A percentile compares a stretch with the other conserved stretches of the same genome.
phyloP scores from a whole-genome alignment of 2,888 invertebrate genomes.

The Drosophila nr. perissopoda region DNA sequence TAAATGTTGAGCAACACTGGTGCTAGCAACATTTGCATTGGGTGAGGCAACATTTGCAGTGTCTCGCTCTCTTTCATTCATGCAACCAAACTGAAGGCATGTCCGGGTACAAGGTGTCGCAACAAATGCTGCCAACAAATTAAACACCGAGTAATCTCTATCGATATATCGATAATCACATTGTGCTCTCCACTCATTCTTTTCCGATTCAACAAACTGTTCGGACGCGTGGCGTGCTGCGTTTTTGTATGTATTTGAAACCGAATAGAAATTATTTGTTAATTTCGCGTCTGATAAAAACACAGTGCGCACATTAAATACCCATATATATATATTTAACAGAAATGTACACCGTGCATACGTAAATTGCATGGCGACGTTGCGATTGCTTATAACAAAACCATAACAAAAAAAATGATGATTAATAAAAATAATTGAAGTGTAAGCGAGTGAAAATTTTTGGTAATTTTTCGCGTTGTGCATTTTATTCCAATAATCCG shows the following conservation, averaged over 20 bases:
- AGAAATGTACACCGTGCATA: slow-evolving; percentile 10
- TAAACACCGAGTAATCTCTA: slow-evolving; percentile 17
- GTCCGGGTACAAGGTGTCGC: slow-evolving; percentile 6
- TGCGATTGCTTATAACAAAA: slow-evolving; percentile 40
- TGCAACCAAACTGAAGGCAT: neutral
- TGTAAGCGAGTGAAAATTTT: slow-evolving; percentile 31
- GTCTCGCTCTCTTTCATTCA: slow-evolving; percentile 7
- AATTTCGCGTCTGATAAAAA: slow-evolving; percentile 26
- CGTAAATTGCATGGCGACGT: slow-evolving; percentile 12
- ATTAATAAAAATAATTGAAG: slow-evolving; percentile 34
- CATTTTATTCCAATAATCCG: slow-evolving; percentile 35
- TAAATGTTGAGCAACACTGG: slow-evolving; percentile 22
- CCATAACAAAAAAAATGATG: slow-evolving; percentile 1
- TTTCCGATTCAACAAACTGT: slow-evolving; percentile 58
- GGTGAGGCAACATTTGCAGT: slow-evolving; percentile 13
- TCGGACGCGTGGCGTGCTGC: slow-evolving; percentile 63
- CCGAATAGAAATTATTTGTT: slow-evolving; percentile 36
- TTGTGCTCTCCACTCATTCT: slow-evolving; percentile 46
- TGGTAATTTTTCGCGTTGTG: slow-evolving; percentile 45
- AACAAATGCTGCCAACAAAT: slow-evolving; percentile 24
- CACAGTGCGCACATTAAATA: slow-evolving; percentile 7
- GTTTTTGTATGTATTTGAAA: slow-evolving; percentile 59
- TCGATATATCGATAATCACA: slow-evolving; percentile 41
- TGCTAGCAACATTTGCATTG: slow-evolving; percentile 9
- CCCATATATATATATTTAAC: slow-evolving; percentile 4